Evolutionary conservation across 2,797 vertebrate genomes (phyloP).

Genomic region (Poeciliopsis turneri): DNA sequence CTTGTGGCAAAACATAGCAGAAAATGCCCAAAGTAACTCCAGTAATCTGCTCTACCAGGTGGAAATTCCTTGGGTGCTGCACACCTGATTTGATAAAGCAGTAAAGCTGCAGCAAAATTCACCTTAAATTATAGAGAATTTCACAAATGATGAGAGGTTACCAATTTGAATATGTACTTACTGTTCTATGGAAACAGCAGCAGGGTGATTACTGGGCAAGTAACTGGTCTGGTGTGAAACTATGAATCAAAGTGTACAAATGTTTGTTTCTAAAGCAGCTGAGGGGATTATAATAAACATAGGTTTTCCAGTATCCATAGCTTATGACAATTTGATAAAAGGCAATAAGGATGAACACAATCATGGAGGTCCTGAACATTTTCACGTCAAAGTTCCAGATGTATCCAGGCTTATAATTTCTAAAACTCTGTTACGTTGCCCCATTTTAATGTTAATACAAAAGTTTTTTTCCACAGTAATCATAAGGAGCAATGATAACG

Average conservation of each 20-base stretch:
- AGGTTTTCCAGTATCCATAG: neutral
- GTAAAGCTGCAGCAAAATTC: neutral
- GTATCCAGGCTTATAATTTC: neutral
- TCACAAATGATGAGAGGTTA: neutral
- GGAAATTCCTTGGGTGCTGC: conserved; percentile 21
- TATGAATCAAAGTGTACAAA: neutral
- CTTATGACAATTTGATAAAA: neutral
- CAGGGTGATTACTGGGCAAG: neutral
- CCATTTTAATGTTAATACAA: neutral
- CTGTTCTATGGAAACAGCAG: neutral
- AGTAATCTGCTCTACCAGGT: conserved; percentile 31
- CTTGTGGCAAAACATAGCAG: conserved; percentile 7
- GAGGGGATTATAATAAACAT: neutral
- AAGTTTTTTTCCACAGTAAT: neutral
- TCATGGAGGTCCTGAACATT: neutral
- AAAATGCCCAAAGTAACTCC: conserved; percentile 29
- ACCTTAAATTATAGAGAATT: neutral
- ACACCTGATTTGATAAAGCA: conserved; percentile 8
- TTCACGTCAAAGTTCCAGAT: neutral
- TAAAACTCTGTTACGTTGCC: neutral
- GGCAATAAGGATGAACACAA: neutral
- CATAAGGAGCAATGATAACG: neutral
- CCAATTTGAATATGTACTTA: neutral
- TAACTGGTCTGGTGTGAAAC: neutral
- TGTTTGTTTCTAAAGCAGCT: neutral